These are phyloP conservation scores for Stegana nigrithorax DNA, from an alignment of 2,888 invertebrate genomes.

Conservation along the genomic window DNA sequence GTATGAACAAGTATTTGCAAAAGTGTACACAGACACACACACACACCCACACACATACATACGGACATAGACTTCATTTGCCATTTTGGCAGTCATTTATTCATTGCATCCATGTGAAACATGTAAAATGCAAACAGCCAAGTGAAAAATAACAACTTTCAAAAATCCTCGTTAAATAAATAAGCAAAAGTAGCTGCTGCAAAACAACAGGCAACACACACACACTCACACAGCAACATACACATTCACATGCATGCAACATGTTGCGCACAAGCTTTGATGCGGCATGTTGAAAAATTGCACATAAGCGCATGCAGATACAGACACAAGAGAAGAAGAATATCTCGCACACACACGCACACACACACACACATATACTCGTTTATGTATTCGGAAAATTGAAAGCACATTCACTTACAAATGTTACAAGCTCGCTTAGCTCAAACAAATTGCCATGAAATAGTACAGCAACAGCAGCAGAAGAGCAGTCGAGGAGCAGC, in stretches of 20 bases:
- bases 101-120: slow-evolving; percentile 4
- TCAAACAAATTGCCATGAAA: slow-evolving; percentile 19
- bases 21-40: neutral
- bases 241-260: slow-evolving; percentile 17
- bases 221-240: neutral
- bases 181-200: slow-evolving; percentile 1
- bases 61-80: neutral
- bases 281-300: slow-evolving; percentile 8
- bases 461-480: neutral
- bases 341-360: neutral
- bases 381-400: neutral
- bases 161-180: slow-evolving; percentile 21
- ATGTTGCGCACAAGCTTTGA: slow-evolving; percentile 42
- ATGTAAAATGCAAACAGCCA: slow-evolving; percentile 3
- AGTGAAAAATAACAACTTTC: slow-evolving; percentile 22
- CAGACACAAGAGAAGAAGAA: neutral
- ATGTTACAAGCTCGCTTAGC: slow-evolving; percentile 4
- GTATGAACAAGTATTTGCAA: neutral
- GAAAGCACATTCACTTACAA: neutral
- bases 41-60: neutral
- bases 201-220: too few species aligned
- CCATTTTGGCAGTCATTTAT: slow-evolving; percentile 11
- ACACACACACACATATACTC: neutral
- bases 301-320: neutral
- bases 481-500: neutral